These are phyloP conservation scores for Cranoglanis bouderius DNA, from an alignment of 2,113 vertebrate genomes.

Conservation along the genomic window DNA sequence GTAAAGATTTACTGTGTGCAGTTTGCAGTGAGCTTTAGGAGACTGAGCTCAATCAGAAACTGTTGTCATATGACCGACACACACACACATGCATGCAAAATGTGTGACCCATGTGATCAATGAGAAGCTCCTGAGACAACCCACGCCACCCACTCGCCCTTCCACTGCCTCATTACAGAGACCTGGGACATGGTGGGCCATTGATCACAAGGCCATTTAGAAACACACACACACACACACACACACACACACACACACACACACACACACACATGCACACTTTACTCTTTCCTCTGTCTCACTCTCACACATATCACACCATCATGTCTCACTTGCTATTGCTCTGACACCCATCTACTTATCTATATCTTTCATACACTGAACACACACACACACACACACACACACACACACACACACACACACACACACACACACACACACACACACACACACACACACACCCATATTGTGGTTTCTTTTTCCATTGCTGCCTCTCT, in stretches of 20 bases:
- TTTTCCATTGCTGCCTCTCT: background rate
- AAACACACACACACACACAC: constrained; percentile 5
- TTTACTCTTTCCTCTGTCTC: background rate
- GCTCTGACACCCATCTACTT: background rate
- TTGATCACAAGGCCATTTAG: background rate
- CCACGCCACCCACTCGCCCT: background rate
- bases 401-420: background rate
- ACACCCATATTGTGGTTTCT: background rate
- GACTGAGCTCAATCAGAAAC: background rate
- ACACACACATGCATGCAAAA: background rate
- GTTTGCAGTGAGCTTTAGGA: background rate
- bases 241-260: background rate
- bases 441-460: background rate
- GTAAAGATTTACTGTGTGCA: background rate
- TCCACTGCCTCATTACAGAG: constrained; percentile 8
- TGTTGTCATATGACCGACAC: background rate
- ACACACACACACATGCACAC: background rate
- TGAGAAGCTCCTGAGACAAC: background rate
- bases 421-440: background rate
- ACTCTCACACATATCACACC: background rate
- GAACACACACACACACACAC: background rate
- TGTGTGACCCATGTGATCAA: constrained; percentile 17
- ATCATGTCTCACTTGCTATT: background rate
- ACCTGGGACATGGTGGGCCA: background rate
- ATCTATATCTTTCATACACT: background rate